phyloP scores from a whole-genome alignment of 1,140 invertebrate species.

The Psix sp. region DNA sequence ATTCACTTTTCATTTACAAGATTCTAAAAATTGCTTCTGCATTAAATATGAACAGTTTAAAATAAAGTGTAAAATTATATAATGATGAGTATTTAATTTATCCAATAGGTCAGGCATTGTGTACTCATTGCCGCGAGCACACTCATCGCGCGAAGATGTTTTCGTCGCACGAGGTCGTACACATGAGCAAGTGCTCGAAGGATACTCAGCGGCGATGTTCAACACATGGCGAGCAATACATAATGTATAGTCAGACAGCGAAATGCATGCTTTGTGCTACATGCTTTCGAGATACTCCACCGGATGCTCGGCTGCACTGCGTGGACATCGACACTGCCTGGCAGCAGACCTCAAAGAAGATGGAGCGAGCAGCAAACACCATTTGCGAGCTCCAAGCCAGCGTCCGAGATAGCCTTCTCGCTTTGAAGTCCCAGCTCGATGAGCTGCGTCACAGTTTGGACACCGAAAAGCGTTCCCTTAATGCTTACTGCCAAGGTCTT shows the following conservation, averaged over 20 bases:
- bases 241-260: slow-evolving; percentile 84
- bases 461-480: slow-evolving; percentile 81
- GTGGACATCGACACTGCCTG: slow-evolving; percentile 86
- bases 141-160: slow-evolving; percentile 87
- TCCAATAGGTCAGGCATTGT: slow-evolving; percentile 84
- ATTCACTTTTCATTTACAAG: too few species aligned
- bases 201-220: slow-evolving; percentile 83
- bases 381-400: slow-evolving; percentile 81
- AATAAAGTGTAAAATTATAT: too few species aligned
- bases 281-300: slow-evolving; percentile 82
- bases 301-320: slow-evolving; percentile 82
- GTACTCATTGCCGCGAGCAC: slow-evolving; percentile 82
- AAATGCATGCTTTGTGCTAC: slow-evolving; percentile 84
- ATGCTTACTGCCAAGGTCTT: slow-evolving; percentile 80
- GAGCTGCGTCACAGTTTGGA: slow-evolving; percentile 82
- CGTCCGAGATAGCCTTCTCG: slow-evolving; percentile 81
- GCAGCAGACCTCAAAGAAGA: slow-evolving; percentile 81
- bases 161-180: slow-evolving; percentile 83
- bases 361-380: slow-evolving; percentile 79
- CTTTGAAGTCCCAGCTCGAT: slow-evolving; percentile 82
- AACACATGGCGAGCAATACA: slow-evolving; percentile 83
- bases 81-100: too few species aligned
- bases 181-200: slow-evolving; percentile 83
- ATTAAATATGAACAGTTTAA: too few species aligned
- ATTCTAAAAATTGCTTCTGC: too few species aligned